These are phyloP conservation scores for Schizotus pectinicornis DNA, from an alignment of 2,888 invertebrate genomes.

Conservation along the genomic window DNA sequence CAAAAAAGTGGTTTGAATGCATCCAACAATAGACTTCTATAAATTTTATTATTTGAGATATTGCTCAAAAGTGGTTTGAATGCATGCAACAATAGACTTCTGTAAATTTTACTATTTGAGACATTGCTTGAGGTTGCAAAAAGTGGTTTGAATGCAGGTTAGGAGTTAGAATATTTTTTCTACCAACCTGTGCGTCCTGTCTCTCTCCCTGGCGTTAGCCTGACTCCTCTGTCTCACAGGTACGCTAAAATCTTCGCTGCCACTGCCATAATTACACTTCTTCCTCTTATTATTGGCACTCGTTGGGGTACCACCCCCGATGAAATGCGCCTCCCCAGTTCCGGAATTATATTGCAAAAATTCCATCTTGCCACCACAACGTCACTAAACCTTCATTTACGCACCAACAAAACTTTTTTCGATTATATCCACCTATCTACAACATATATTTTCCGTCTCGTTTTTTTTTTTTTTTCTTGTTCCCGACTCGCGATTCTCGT, in stretches of 20 bases:
- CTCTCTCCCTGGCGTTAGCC: conserved; percentile 82
- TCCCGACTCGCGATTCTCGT: conserved; percentile 8
- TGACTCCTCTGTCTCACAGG: conserved; percentile 72
- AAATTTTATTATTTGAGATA: too few species aligned
- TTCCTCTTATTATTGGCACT: neutral
- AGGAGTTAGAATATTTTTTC: neutral
- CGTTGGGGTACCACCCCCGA: neutral
- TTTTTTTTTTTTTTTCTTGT: too few species aligned
- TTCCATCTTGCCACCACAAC: conserved; percentile 6
- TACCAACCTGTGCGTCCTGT: conserved; percentile 80
- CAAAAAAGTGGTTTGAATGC: too few species aligned
- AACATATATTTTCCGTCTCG: too few species aligned
- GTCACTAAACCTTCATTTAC: neutral
- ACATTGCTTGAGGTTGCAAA: too few species aligned
- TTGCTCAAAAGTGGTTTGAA: too few species aligned
- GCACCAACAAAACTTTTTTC: neutral
- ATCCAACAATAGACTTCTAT: too few species aligned
- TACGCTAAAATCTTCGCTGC: conserved; percentile 29
- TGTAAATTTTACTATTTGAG: too few species aligned
- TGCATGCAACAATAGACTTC: too few species aligned
- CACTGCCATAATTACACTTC: neutral
- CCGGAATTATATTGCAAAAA: conserved; percentile 1
- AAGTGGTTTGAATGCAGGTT: too few species aligned
- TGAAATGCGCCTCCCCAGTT: conserved; percentile 1
- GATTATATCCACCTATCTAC: too few species aligned